A percentile compares a stretch with the other conserved stretches of the same genome.
Evolutionary conservation across 2,888 invertebrate species (phyloP).

Genomic region (Ennomos fuscantarius): DNA sequence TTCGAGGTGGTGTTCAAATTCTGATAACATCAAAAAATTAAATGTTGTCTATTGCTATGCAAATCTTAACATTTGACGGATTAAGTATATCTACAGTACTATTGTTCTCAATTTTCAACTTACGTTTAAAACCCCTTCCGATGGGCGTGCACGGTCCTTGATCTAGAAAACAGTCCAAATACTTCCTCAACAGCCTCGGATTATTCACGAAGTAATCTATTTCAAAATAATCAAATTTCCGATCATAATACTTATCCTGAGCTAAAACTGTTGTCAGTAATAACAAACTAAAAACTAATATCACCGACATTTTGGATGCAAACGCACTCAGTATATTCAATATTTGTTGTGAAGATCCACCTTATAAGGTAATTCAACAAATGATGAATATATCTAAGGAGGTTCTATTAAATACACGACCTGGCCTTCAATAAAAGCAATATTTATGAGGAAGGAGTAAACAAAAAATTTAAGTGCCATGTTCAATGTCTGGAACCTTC

Average conservation of each 20-base stretch:
- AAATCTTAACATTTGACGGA: too few species aligned
- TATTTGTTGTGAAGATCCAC: conserved; percentile 25
- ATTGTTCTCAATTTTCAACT: conserved; percentile 39
- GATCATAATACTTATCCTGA: conserved; percentile 59
- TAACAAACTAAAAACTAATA: conserved; percentile 37
- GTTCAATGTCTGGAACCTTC: conserved; percentile 37
- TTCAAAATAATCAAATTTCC: conserved; percentile 87
- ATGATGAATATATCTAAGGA: conserved; percentile 52
- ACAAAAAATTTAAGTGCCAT: conserved; percentile 50
- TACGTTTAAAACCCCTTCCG: conserved; percentile 67
- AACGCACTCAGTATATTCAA: conserved; percentile 15
- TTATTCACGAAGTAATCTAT: conserved; percentile 88
- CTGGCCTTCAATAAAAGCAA: conserved; percentile 57
- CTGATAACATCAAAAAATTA: too few species aligned
- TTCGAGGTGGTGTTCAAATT: too few species aligned
- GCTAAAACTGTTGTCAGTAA: conserved; percentile 35
- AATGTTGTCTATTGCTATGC: too few species aligned
- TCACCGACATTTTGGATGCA: conserved; percentile 28
- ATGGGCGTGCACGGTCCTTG: conserved; percentile 69
- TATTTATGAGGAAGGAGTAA: conserved; percentile 46
- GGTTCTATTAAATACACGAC: conserved; percentile 58
- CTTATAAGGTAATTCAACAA: conserved; percentile 36
- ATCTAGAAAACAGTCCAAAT: conserved; percentile 86
- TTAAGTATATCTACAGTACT: too few species aligned
- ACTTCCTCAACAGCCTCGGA: conserved; percentile 87